Conservation (phyloP, 2,113 vertebrate genomes). For the Cavia porcellus region DNA sequence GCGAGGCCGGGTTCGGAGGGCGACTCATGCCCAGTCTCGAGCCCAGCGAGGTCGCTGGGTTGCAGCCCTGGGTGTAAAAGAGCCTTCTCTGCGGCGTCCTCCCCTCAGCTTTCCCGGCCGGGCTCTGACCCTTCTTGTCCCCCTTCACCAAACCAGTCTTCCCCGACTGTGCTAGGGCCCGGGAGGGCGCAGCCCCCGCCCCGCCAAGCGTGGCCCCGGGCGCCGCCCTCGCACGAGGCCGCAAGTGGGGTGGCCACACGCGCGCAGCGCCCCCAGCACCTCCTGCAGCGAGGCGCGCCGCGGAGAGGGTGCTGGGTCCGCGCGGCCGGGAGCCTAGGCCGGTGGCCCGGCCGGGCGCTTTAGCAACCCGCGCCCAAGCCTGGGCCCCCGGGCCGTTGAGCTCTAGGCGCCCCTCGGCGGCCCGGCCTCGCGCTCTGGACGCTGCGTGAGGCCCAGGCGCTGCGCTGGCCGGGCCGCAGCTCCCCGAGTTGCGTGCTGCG, state of each 20-base stretch:
- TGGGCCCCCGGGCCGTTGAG: background rate
- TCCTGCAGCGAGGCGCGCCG: background rate
- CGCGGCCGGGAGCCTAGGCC: background rate
- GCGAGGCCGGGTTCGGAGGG: background rate
- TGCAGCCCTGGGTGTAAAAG: background rate
- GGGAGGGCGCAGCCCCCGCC: background rate
- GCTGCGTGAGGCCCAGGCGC: background rate
- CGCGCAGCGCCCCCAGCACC: background rate
- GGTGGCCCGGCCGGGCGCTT: background rate
- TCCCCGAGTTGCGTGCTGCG: background rate
- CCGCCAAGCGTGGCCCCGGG: background rate
- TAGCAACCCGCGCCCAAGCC: background rate
- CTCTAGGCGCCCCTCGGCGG: background rate
- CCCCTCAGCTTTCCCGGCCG: background rate
- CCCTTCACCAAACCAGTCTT: background rate
- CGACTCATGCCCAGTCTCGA: background rate
- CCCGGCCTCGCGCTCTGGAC: background rate
- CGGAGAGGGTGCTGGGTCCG: background rate
- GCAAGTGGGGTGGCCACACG: accelerated
- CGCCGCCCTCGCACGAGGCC: accelerated
- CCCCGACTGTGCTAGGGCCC: background rate
- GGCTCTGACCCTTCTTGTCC: background rate
- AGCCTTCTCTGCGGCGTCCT: background rate
- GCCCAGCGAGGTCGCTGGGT: background rate
- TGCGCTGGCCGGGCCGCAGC: background rate